Conservation (phyloP, 2,888 invertebrate genomes). For the Dusona sp. region DNA sequence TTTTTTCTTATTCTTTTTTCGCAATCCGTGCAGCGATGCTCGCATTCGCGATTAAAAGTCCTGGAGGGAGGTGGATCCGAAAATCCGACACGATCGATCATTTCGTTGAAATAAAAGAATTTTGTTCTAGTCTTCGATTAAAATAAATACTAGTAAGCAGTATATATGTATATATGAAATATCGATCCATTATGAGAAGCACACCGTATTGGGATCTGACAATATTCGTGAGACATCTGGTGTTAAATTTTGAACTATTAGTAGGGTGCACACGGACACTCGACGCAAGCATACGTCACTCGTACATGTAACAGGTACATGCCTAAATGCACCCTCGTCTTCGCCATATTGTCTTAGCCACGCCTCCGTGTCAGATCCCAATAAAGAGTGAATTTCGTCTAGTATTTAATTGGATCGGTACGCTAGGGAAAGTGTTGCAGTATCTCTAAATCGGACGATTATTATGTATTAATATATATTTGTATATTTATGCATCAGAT, state of each 20-base stretch:
- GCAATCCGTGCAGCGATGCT: background rate
- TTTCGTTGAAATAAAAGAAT: background rate
- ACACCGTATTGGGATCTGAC: too few relatives aligned
- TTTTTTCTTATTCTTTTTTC: constrained; percentile 15
- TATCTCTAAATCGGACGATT: constrained; percentile 5
- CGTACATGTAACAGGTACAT: too few relatives aligned
- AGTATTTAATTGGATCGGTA: constrained; percentile 16
- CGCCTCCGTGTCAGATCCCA: too few relatives aligned
- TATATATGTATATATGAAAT: background rate
- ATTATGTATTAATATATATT: background rate
- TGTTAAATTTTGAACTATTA: too few relatives aligned
- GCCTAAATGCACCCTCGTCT: too few relatives aligned
- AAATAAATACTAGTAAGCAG: background rate
- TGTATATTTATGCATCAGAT: background rate
- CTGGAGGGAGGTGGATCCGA: background rate
- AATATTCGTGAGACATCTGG: too few relatives aligned
- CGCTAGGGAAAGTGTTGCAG: constrained; percentile 36
- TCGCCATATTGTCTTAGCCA: too few relatives aligned
- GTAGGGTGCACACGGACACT: too few relatives aligned
- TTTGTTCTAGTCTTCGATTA: background rate
- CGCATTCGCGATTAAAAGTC: background rate
- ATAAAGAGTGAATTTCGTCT: background rate
- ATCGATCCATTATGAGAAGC: background rate
- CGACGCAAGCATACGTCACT: too few relatives aligned
- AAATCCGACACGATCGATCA: constrained; percentile 3